Conservation (phyloP, 2,797 vertebrate species). For the Ficedula albicollis region DNA sequence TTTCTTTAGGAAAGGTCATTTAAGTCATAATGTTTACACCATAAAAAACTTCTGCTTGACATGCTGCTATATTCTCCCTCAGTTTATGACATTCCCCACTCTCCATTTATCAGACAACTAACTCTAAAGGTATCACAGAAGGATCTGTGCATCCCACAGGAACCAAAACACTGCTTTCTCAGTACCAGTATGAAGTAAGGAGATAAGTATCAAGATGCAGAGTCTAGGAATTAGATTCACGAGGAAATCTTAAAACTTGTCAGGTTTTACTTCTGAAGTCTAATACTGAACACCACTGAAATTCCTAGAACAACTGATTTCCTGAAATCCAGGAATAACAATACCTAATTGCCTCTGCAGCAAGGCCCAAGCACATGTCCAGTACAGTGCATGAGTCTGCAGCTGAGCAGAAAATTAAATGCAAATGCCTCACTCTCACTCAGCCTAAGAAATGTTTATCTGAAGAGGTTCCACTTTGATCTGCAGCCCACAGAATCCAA, state of each 20-base stretch:
- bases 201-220: background rate
- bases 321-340: background rate
- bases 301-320: background rate
- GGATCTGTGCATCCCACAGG: background rate
- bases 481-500: background rate
- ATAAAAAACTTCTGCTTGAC: background rate
- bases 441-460: background rate
- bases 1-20: background rate
- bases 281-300: background rate
- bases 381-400: accelerated
- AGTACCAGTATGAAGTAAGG: background rate
- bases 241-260: background rate
- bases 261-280: background rate
- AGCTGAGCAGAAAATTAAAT: background rate
- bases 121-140: background rate
- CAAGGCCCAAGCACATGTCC: background rate
- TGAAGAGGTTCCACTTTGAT: background rate
- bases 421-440: background rate
- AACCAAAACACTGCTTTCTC: background rate
- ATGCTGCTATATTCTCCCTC: background rate
- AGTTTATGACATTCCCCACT: background rate
- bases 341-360: background rate
- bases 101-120: background rate
- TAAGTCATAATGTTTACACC: background rate
- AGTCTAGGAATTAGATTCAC: background rate